phyloP scores from a whole-genome alignment of 2,797 vertebrate genomes.

The Falco concolor region DNA sequence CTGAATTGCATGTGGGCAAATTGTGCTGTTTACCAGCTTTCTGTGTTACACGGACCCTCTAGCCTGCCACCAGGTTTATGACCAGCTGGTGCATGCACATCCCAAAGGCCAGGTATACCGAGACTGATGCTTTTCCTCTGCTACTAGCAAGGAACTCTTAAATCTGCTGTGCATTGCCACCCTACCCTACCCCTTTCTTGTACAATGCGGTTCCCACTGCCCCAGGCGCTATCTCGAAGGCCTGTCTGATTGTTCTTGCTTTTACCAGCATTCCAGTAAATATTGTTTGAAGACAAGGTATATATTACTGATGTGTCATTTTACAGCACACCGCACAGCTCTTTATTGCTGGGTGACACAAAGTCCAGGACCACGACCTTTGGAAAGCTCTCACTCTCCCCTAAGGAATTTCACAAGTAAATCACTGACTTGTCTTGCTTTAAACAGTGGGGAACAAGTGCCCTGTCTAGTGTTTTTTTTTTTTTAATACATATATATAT shows the following conservation, averaged over 20 bases:
- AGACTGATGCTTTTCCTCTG: not conserved
- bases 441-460: not conserved
- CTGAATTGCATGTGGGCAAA: not conserved
- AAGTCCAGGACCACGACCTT: not conserved
- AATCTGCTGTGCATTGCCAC: not conserved
- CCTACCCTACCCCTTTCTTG: not conserved
- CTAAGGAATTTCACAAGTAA: not conserved
- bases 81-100: not conserved
- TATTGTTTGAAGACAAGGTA: not conserved
- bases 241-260: not conserved
- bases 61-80: not conserved
- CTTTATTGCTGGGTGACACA: not conserved
- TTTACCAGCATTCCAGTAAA: not conserved
- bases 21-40: not conserved
- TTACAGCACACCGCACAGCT: not conserved
- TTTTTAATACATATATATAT: too few species aligned
- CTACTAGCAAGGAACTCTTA: not conserved
- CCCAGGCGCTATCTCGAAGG: not conserved
- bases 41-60: too few species aligned
- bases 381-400: conserved; percentile 42
- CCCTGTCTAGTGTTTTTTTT: too few species aligned
- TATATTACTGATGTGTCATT: not conserved
- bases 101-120: not conserved
- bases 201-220: not conserved
- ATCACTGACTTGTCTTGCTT: not conserved